Conservation (phyloP, 1,140 invertebrate species). For the Danaus plexippus region DNA sequence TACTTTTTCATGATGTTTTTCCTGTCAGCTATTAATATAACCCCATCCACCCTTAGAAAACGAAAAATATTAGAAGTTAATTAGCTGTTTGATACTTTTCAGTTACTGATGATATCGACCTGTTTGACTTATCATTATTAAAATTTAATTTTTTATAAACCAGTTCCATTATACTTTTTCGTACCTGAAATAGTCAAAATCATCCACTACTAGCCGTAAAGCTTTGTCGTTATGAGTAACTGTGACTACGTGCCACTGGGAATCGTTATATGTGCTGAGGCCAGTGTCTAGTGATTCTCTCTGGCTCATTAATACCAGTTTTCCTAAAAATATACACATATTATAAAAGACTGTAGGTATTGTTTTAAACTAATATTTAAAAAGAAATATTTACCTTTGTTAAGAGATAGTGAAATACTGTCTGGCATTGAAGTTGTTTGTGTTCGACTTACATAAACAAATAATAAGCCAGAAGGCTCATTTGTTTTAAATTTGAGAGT, state of each 20-base stretch:
- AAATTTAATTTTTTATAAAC: too few species aligned
- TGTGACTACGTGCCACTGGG: conserved; percentile 93
- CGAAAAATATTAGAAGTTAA: too few species aligned
- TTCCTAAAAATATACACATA: conserved; percentile 29
- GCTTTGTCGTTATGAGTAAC: conserved; percentile 78
- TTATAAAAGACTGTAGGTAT: background rate
- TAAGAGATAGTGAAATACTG: conserved; percentile 50
- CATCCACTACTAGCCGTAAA: conserved; percentile 87
- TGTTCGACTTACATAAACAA: conserved; percentile 58
- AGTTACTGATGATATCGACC: too few species aligned
- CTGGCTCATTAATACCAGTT: conserved; percentile 76
- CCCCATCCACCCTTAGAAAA: too few species aligned
- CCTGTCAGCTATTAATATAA: too few species aligned
- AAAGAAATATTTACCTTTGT: conserved; percentile 34
- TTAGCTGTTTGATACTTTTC: too few species aligned
- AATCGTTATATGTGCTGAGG: conserved; percentile 84
- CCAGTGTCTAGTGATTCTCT: conserved; percentile 74
- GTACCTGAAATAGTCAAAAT: conserved; percentile 78
- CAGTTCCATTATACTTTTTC: too few species aligned
- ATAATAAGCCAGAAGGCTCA: conserved; percentile 83
- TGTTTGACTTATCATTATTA: too few species aligned
- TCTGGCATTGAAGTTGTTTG: conserved; percentile 49
- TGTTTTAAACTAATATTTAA: background rate
- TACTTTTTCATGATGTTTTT: too few species aligned
- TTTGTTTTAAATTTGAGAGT: conserved; percentile 92